Percentiles rank a stretch among this genome's conserved stretches.
These are phyloP conservation scores for Adelognathus sp. DNA, from an alignment of 2,888 invertebrate genomes.

Conservation along the genomic window DNA sequence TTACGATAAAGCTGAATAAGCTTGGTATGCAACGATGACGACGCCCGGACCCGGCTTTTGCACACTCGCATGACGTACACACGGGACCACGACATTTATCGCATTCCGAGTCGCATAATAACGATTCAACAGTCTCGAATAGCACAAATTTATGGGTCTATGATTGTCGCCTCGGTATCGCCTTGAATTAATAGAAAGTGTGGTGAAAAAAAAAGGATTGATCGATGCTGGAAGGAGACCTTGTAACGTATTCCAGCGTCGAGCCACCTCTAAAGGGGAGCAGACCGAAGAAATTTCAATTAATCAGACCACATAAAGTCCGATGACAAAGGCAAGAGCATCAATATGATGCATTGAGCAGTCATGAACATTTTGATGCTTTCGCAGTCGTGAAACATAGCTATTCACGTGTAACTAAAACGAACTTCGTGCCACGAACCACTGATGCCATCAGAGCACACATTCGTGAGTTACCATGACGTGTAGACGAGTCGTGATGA, in stretches of 20 bases:
- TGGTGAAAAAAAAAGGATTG: background rate
- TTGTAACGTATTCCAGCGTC: background rate
- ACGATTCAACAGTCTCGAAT: slow-evolving; percentile 29
- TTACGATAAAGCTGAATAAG: slow-evolving; percentile 52
- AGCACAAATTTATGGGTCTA: slow-evolving; percentile 10
- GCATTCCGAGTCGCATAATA: slow-evolving; percentile 49
- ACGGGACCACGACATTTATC: slow-evolving; percentile 45
- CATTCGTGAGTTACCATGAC: slow-evolving; percentile 21
- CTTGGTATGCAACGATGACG: slow-evolving; percentile 36
- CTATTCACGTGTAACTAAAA: background rate
- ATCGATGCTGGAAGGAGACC: background rate
- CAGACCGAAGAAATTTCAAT: background rate
- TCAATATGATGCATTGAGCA: background rate
- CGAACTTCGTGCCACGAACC: background rate
- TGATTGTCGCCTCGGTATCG: background rate
- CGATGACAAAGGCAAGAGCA: background rate
- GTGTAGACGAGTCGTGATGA: slow-evolving; percentile 1
- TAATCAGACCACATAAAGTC: background rate
- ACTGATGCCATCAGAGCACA: background rate
- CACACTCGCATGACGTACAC: slow-evolving; percentile 14
- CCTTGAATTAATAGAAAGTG: slow-evolving; percentile 18
- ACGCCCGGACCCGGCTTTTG: background rate
- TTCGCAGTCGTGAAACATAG: too few species aligned
- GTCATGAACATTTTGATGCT: too few species aligned
- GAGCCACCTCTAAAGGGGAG: background rate